These are phyloP conservation scores for Martes martes DNA, from an alignment of 2,113 vertebrate genomes.

Conservation along the genomic window DNA sequence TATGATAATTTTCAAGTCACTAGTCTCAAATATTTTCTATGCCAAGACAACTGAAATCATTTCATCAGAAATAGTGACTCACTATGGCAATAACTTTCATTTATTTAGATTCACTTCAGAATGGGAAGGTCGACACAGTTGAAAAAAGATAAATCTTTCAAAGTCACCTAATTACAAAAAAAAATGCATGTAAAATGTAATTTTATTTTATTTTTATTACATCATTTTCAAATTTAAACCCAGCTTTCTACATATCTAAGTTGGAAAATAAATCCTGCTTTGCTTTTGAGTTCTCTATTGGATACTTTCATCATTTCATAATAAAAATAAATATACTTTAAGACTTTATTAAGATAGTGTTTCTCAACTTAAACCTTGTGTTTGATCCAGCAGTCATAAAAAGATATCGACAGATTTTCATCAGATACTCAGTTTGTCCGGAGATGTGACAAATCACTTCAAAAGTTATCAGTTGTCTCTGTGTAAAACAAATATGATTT, in stretches of 20 bases:
- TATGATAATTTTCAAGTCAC: not conserved
- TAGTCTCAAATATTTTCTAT: not conserved
- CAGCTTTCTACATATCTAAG: not conserved
- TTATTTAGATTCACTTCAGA: not conserved
- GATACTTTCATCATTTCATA: not conserved
- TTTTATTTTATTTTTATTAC: not conserved
- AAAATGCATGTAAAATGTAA: not conserved
- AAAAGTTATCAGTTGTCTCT: not conserved
- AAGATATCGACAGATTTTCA: not conserved
- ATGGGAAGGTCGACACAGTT: not conserved
- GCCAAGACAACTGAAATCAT: not conserved
- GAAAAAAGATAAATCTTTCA: not conserved
- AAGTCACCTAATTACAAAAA: not conserved
- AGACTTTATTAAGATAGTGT: not conserved
- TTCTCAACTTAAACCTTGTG: not conserved
- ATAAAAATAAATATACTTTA: not conserved
- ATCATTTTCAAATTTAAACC: not conserved
- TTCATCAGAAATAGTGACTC: not conserved
- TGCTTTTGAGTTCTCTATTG: not conserved
- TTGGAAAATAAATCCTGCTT: not conserved
- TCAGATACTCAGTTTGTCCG: not conserved
- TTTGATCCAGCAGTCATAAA: not conserved
- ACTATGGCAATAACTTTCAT: not conserved
- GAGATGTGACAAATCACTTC: not conserved
- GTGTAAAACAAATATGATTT: constrained; percentile 31